Conservation (phyloP, 92 coral and sea anemone species). For the Epizoanthus scotinus region DNA sequence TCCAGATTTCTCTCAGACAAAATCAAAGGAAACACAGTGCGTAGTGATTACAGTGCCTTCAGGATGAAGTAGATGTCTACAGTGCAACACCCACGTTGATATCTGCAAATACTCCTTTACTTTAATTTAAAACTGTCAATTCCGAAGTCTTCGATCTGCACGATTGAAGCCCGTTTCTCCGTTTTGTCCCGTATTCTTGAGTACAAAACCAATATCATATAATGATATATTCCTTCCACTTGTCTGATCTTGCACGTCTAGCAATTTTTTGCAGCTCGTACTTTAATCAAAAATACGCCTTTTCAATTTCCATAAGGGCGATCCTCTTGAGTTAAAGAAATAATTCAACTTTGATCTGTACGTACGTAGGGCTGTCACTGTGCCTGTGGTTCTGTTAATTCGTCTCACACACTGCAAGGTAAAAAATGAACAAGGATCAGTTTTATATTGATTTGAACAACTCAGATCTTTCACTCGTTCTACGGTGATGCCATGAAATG, state of each 20-base stretch:
- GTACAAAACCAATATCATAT: background rate
- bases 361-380: too few relatives aligned
- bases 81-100: constrained; percentile 25
- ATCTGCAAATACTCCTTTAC: background rate
- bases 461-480: background rate
- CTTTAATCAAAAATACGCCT: background rate
- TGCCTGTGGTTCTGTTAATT: background rate
- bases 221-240: background rate
- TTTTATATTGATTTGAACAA: background rate
- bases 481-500: background rate
- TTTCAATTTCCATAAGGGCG: constrained; percentile 8
- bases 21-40: background rate
- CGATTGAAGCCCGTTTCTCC: too few relatives aligned
- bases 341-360: background rate
- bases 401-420: background rate
- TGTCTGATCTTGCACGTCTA: background rate
- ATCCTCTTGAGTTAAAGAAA: background rate
- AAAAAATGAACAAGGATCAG: background rate
- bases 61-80: constrained; percentile 10
- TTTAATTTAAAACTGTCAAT: too few relatives aligned
- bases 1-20: background rate
- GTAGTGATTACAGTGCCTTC: background rate
- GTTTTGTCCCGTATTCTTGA: too few relatives aligned
- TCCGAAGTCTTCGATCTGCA: too few relatives aligned
- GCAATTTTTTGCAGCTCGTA: background rate